Evolutionary conservation across 2,797 vertebrate species (phyloP).

Genomic region (Sciaenops ocellatus): DNA sequence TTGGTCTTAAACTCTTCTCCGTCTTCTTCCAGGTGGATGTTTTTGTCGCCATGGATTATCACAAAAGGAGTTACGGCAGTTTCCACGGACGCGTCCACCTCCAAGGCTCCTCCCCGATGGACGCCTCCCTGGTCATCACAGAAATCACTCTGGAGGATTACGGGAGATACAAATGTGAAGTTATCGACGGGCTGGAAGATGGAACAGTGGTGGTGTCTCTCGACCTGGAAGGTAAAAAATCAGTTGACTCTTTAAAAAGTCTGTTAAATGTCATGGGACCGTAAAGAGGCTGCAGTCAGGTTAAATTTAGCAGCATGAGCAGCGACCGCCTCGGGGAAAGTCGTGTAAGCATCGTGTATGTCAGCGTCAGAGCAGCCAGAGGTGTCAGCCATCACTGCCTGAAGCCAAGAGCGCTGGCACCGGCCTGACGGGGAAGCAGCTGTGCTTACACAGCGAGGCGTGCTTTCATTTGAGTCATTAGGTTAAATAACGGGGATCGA

Average conservation of each 20-base stretch:
- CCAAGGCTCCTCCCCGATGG: slow-evolving; percentile 86
- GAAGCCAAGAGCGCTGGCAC: slow-evolving; percentile 14
- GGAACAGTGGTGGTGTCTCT: slow-evolving; percentile 90
- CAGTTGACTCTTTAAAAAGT: not conserved
- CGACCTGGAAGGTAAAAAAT: slow-evolving; percentile 90
- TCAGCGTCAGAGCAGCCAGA: slow-evolving; percentile 38
- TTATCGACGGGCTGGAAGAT: slow-evolving; percentile 97
- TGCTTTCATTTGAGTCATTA: not conserved
- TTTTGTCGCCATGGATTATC: slow-evolving; percentile 94
- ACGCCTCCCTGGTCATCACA: slow-evolving; percentile 93
- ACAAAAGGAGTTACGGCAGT: slow-evolving; percentile 91
- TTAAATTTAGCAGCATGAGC: slow-evolving; percentile 60
- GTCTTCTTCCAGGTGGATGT: slow-evolving; percentile 85
- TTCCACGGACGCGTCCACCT: slow-evolving; percentile 94
- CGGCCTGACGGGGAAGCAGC: slow-evolving; percentile 19
- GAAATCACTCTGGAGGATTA: slow-evolving; percentile 94
- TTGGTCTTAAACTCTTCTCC: not conserved
- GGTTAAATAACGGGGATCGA: slow-evolving; percentile 2
- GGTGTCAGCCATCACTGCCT: slow-evolving; percentile 27
- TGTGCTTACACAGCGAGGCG: slow-evolving; percentile 36
- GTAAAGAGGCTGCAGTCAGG: slow-evolving; percentile 14
- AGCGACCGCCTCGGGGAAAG: slow-evolving; percentile 42
- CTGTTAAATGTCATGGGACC: slow-evolving; percentile 17
- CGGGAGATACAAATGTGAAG: slow-evolving; percentile 96
- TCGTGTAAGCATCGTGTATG: slow-evolving; percentile 42